Evolutionary conservation across 2,113 vertebrate genomes (phyloP), one percentile per base, ranked within the genome.

Genomic region (Deroptyus accipitrinus): DNA sequence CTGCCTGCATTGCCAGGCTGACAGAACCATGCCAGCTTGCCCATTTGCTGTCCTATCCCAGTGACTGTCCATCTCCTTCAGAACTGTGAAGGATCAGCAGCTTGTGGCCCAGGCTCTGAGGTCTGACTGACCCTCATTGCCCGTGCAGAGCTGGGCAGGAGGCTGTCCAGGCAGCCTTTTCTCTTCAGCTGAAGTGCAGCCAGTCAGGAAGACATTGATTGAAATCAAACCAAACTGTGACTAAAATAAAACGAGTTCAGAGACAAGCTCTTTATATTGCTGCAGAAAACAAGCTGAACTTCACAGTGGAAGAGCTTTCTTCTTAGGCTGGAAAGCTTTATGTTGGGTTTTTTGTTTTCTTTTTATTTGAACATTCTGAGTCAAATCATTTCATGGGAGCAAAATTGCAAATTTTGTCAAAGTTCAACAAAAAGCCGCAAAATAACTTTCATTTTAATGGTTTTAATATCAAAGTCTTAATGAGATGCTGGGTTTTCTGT

Each of bases 61-160:
- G 25, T 7, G 25, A 23, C 2, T 23, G 7, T 67, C 37, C 13
- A 5, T 28, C 44, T 89, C 25, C 27, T 0, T 1, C 1, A 4
- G 18, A 44, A n/a, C 63, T 5, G 0, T 7, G 33, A 87, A 78
- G 28, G 5, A 11, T 18, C 37, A 82, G 30, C 23, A 76, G 4
- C 16, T 52, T 79, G 55, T 42, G n/a, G 10, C 9, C 41, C n/a
- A 23, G 19, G 15, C 9, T 42, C 33, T 68, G 81, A 13, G 69
- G 23, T 19, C 27, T 68, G 39, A 4, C 13, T 33, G 41, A 30
- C 17, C 23, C 66, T 42, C 42, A 31, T 46, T 33, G 20, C 35
- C 13, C 39, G 4, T 7, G 27, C 52, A 84, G 33, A 39, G 52
- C 42, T 3, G 23, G 48, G 78, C 66, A 90, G 55, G 30, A 79